Percentiles rank a stretch among this genome's conserved stretches.
Conservation (phyloP, 2,888 invertebrate species). For the Zaprionus obscuricornis region DNA sequence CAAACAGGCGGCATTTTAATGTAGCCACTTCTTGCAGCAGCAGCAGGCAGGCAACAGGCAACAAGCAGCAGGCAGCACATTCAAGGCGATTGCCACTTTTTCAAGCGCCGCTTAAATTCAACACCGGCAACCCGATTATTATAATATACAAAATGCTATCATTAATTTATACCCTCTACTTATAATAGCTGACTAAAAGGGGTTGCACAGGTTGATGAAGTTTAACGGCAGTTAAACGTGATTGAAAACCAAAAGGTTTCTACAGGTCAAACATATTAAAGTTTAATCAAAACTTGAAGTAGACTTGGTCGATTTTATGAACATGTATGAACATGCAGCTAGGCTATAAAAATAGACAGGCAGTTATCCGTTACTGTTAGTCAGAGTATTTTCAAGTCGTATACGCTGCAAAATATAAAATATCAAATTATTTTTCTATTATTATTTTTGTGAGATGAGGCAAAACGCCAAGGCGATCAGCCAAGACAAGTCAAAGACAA, state of each 20-base stretch:
- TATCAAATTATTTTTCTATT: slow-evolving; percentile 42
- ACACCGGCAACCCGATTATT: slow-evolving; percentile 65
- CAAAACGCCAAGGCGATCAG: slow-evolving; percentile 1
- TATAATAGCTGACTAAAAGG: background rate
- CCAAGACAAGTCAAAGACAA: slow-evolving; percentile 50
- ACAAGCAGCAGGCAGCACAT: no score
- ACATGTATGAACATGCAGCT: no score
- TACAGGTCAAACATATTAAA: no score
- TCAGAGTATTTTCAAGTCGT: slow-evolving; percentile 13
- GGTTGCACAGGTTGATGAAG: background rate
- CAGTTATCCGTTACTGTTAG: no score
- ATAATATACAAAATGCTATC: slow-evolving; percentile 62
- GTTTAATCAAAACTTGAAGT: no score
- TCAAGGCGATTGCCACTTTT: slow-evolving; percentile 48
- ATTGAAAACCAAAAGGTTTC: background rate
- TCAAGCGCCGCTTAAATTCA: slow-evolving; percentile 60
- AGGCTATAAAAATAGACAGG: no score
- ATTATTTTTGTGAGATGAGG: slow-evolving; percentile 40
- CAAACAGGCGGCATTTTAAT: slow-evolving; percentile 53
- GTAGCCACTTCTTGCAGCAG: slow-evolving; percentile 58
- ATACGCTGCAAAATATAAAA: no score
- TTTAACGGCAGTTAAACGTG: background rate
- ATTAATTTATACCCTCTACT: slow-evolving; percentile 56
- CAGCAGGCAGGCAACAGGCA: no score
- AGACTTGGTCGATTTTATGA: no score